A percentile compares a stretch with the other conserved stretches of the same genome.
Evolutionary conservation across 2,888 invertebrate species (phyloP).

Genomic region (Callosobruchus maculatus): DNA sequence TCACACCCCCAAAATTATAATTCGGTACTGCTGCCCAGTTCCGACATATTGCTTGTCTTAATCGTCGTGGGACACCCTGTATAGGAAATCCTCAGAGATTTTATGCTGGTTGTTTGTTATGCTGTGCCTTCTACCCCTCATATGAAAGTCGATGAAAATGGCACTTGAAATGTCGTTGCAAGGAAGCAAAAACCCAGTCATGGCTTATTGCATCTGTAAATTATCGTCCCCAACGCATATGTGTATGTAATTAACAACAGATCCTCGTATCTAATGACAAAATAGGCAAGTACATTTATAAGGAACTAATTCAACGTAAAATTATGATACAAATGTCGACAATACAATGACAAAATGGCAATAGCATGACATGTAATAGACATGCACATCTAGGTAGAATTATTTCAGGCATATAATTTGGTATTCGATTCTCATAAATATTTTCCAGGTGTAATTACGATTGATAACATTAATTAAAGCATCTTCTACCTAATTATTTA

Average conservation of each 20-base stretch:
- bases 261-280: not conserved
- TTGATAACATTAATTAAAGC: slow-evolving; percentile 33
- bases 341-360: slow-evolving; percentile 34
- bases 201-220: not conserved
- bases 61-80: too few species aligned
- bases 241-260: not conserved
- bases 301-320: slow-evolving; percentile 15
- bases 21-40: too few species aligned
- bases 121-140: too few species aligned
- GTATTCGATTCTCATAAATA: slow-evolving; percentile 39
- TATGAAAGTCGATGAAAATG: too few species aligned
- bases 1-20: too few species aligned
- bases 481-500: slow-evolving; percentile 29
- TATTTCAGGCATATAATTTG: slow-evolving; percentile 6
- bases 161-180: too few species aligned
- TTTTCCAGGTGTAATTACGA: slow-evolving; percentile 35
- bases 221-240: not conserved
- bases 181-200: not conserved
- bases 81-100: too few species aligned
- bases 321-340: slow-evolving; percentile 24
- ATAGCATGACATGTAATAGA: slow-evolving; percentile 36
- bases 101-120: too few species aligned
- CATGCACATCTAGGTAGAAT: slow-evolving; percentile 42
- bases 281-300: slow-evolving; percentile 16
- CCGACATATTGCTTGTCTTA: too few species aligned